Conservation (phyloP, 2,888 invertebrate genomes). For the Hirudinaria manillensis region DNA sequence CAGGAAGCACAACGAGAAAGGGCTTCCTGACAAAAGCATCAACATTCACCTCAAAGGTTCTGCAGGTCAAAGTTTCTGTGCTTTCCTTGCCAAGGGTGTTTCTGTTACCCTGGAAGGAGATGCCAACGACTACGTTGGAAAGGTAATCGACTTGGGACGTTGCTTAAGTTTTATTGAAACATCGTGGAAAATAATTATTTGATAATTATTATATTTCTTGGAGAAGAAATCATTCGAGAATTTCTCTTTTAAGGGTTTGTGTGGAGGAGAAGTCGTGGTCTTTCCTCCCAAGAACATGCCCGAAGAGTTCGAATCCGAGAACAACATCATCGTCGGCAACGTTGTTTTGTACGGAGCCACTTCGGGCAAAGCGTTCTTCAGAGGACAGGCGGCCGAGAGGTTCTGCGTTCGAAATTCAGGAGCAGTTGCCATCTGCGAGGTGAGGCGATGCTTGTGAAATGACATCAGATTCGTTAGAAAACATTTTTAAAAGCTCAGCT, state of each 20-base stretch:
- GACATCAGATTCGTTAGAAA: background rate
- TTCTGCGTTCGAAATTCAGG: constrained; percentile 98
- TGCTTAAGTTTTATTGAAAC: background rate
- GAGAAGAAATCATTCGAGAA: background rate
- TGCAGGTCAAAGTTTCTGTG: constrained; percentile 97
- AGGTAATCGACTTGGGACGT: constrained; percentile 54
- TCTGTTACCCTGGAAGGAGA: constrained; percentile 88
- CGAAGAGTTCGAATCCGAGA: constrained; percentile 72
- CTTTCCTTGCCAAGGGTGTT: constrained; percentile 85
- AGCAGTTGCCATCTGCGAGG: constrained; percentile 85
- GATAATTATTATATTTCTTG: background rate
- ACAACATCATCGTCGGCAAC: constrained; percentile 95
- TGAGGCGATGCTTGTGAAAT: constrained; percentile 44
- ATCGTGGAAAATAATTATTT: background rate
- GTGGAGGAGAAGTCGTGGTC: constrained; percentile 87
- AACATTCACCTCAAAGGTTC: constrained; percentile 76
- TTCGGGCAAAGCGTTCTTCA: constrained; percentile 67
- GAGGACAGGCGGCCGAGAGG: constrained; percentile 93
- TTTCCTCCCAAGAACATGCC: constrained; percentile 79
- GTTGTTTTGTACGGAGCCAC: constrained; percentile 97
- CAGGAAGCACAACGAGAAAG: constrained; percentile 79
- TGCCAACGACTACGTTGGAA: constrained; percentile 95
- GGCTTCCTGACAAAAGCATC: constrained; percentile 66
- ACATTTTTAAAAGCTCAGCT: constrained; percentile 2
- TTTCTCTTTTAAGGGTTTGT: constrained; percentile 65